A percentile compares a stretch with the other conserved stretches of the same genome.
Evolutionary conservation across 2,113 vertebrate species (phyloP).

Genomic region (Aix galericulata): DNA sequence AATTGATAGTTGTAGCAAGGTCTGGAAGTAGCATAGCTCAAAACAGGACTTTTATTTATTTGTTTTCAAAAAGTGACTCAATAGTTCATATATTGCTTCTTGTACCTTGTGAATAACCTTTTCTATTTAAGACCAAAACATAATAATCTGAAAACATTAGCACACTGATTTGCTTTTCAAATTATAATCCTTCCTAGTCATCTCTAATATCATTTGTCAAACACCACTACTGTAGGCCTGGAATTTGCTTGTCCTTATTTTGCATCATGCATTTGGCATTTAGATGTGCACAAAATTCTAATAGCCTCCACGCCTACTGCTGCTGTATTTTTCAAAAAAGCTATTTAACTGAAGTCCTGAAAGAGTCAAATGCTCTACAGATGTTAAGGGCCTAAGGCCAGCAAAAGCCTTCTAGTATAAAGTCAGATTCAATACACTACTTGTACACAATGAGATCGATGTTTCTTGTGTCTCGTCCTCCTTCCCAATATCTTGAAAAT

Average conservation of each 20-base stretch:
- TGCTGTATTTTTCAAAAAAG: slow-evolving; percentile 40
- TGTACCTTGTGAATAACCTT: background rate
- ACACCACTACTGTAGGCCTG: background rate
- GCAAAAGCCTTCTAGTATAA: slow-evolving; percentile 1
- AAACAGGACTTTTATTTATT: background rate
- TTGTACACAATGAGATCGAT: background rate
- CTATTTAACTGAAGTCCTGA: slow-evolving; percentile 48
- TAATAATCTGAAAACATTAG: background rate
- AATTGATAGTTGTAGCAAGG: background rate
- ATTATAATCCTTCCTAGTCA: background rate
- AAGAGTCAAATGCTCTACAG: slow-evolving; percentile 57
- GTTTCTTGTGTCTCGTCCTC: background rate
- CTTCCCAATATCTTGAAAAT: background rate
- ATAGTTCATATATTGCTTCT: background rate
- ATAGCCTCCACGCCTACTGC: slow-evolving; percentile 23
- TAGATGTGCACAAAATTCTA: slow-evolving; percentile 39
- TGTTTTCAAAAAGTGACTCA: background rate
- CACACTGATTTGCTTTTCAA: background rate
- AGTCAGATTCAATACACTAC: slow-evolving; percentile 9
- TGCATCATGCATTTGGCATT: slow-evolving; percentile 47
- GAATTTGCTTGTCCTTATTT: slow-evolving; percentile 40
- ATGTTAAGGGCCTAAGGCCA: slow-evolving; percentile 45
- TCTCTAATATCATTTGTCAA: background rate
- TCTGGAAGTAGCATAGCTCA: background rate
- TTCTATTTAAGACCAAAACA: background rate